Percentiles rank a stretch among this genome's conserved stretches.
phyloP scores from a whole-genome alignment of 2,888 invertebrate genomes.

The Eremobia ochroleuca region DNA sequence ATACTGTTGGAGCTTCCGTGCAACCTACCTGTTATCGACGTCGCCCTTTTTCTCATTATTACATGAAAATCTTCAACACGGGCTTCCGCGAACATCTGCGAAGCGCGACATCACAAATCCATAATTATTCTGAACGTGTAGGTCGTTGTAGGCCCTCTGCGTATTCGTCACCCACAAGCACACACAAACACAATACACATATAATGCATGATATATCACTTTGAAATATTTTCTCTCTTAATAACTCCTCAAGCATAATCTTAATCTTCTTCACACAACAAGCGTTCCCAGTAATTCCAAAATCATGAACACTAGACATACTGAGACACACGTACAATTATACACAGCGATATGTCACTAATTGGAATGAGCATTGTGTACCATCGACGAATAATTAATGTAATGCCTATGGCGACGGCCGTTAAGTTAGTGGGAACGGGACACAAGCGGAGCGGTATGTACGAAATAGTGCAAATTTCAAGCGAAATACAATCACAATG shows the following conservation, averaged over 20 bases:
- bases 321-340: not conserved
- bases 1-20: too few relatives aligned
- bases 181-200: too few relatives aligned
- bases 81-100: too few relatives aligned
- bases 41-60: too few relatives aligned
- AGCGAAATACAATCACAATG: not conserved
- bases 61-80: too few relatives aligned
- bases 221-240: not conserved
- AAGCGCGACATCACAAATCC: too few relatives aligned
- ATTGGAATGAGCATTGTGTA: conserved; percentile 57
- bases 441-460: not conserved
- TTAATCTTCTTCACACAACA: not conserved
- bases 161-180: not conserved
- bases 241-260: too few relatives aligned
- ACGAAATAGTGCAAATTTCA: not conserved
- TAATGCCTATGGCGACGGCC: not conserved
- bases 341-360: conserved; percentile 31
- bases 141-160: too few relatives aligned
- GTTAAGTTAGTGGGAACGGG: not conserved
- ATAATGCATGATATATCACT: not conserved
- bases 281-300: conserved; percentile 8
- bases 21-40: too few relatives aligned
- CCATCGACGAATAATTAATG: conserved; percentile 53
- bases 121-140: not conserved
- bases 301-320: conserved; percentile 24